Conservation (phyloP, 2,888 invertebrate genomes). For the Caenorhabditis japonica region DNA sequence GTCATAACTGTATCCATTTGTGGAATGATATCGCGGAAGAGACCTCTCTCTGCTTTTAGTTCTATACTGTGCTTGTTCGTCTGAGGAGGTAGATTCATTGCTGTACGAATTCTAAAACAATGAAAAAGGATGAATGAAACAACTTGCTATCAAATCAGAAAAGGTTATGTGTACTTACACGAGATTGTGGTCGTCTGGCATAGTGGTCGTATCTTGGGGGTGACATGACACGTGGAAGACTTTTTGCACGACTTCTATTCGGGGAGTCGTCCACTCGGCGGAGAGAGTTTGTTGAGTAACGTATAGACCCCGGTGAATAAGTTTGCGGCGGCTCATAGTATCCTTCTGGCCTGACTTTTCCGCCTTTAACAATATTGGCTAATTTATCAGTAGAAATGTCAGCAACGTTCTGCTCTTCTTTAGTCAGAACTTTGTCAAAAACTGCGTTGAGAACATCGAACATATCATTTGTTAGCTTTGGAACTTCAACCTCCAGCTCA, state of each 20-base stretch:
- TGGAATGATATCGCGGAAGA: conserved; percentile 36
- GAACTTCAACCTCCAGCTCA: not conserved
- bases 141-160: conserved; percentile 1
- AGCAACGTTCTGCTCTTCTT: too few species aligned
- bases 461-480: too few species aligned
- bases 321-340: conserved; percentile 36
- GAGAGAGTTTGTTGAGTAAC: conserved; percentile 37
- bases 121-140: not conserved
- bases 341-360: conserved; percentile 29
- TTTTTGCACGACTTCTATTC: conserved; percentile 37
- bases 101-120: conserved; percentile 47
- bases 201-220: conserved; percentile 34
- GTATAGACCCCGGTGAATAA: conserved; percentile 19
- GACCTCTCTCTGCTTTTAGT: conserved; percentile 37
- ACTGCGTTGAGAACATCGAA: not conserved
- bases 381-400: conserved; percentile 2
- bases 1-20: conserved; percentile 37
- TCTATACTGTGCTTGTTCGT: conserved; percentile 36
- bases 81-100: conserved; percentile 54
- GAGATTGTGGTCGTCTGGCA: conserved; percentile 34
- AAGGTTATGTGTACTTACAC: conserved; percentile 29
- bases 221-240: conserved; percentile 41
- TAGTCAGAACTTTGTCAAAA: not conserved
- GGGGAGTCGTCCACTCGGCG: conserved; percentile 37
- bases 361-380: conserved; percentile 28